phyloP scores from a whole-genome alignment of 1,140 invertebrate genomes.

The Atta cephalotes region DNA sequence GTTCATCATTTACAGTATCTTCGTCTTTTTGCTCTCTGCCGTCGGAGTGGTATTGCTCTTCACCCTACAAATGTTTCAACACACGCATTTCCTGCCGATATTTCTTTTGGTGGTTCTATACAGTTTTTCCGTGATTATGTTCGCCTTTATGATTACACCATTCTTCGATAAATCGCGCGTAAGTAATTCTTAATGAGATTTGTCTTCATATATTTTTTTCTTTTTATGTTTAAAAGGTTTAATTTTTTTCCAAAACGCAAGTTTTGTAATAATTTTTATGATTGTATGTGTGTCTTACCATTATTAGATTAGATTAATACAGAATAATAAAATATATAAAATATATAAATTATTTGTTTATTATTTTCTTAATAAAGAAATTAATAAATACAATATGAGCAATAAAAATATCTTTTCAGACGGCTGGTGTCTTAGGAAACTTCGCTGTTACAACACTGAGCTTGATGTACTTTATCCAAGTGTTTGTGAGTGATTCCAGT shows the following conservation, averaged over 20 bases:
- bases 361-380: not conserved
- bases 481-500: conserved; percentile 90
- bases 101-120: conserved; percentile 93
- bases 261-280: not conserved
- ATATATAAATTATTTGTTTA: not conserved
- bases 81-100: conserved; percentile 92
- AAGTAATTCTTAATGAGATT: conserved; percentile 78
- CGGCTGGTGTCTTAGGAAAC: conserved; percentile 92
- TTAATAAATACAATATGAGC: not conserved
- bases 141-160: conserved; percentile 94
- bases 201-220: not conserved
- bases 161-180: conserved; percentile 95
- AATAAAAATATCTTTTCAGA: conserved; percentile 84
- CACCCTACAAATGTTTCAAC: conserved; percentile 91
- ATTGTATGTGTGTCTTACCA: not conserved
- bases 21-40: conserved; percentile 90
- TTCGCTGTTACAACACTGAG: conserved; percentile 92
- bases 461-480: conserved; percentile 92
- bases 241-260: conserved; percentile 15
- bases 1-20: conserved; percentile 92
- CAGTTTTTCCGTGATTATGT: conserved; percentile 93
- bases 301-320: not conserved
- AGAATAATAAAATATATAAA: not conserved
- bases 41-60: conserved; percentile 91
- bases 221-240: not conserved